Base-by-base conservation (phyloP, 2,797 vertebrate species). In the Acestrorhynchus altus region DNA sequence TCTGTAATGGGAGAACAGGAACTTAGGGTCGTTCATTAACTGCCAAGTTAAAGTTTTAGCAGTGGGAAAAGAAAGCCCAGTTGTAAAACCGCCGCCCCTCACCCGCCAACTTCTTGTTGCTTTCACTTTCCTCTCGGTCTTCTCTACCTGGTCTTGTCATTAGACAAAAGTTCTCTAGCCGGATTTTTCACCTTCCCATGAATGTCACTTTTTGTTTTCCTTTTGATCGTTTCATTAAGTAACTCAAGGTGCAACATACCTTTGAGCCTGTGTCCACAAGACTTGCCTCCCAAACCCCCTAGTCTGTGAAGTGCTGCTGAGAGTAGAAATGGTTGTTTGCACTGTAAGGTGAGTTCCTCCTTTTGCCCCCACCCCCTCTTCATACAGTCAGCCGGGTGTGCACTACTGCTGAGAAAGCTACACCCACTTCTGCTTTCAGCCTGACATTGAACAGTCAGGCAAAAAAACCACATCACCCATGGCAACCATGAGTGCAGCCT, bases 331-430 rank as follows among this genome's bases (percentile, higher is more conserved):
- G 72, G 66, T 65, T 75, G 72, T 80, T 80, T 80, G 78, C 67
- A 57, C 72, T 80, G 72, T 47, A 80, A 80, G 78, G 78, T 80
- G 78, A 80, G 78, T 75, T 80, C 72, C 73, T 76, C 59, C 73
- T 80, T 70, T 52, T 69, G 67, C 16, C 35, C 18, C 3, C 10
- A n/a, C 39, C n/a, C 39, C 39, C 35, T 1, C 28, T 40, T 39
- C 10, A 1, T 15, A n/a, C 18, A 61, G 59, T 4, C 59, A 39
- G 59, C 59, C 18, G 63, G 39, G 63, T 6, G 63, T 46, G 20
- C 26, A 15, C 47, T 76, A 59, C 24, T 71, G 44, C 47, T 9
- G 3, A 13, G 51, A 75, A 80, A 65, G 78, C 39, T 54, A 80
- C 72, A 64, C 78, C 78, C 18, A 80, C 72, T 80, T 80, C 78